phyloP scores from a whole-genome alignment of 2,888 invertebrate species.

The Xanthia togata region DNA sequence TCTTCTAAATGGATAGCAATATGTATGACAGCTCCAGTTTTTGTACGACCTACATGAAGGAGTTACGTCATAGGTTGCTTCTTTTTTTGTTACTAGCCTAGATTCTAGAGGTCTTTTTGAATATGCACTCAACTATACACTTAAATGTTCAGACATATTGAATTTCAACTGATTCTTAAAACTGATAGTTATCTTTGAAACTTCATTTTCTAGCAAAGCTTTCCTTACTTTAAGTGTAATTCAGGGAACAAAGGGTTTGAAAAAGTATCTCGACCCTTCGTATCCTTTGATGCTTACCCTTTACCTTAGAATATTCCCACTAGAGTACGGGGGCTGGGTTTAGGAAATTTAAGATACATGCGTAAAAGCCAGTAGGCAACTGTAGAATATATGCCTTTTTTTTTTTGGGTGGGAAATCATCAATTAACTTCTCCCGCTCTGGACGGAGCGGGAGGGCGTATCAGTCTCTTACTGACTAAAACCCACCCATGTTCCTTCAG shows the following conservation, averaged over 20 bases:
- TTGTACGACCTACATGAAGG: conserved; percentile 50
- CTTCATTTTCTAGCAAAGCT: conserved; percentile 12
- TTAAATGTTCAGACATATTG: neutral
- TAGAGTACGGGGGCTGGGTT: conserved; percentile 36
- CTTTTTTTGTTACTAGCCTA: conserved; percentile 31
- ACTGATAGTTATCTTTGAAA: conserved; percentile 21
- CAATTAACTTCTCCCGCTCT: too few species aligned
- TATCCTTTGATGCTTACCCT: conserved; percentile 51
- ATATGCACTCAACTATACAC: neutral
- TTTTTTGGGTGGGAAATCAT: too few species aligned
- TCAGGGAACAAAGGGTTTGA: conserved; percentile 36
- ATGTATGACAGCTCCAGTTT: conserved; percentile 54
- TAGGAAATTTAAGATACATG: conserved; percentile 35
- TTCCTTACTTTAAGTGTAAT: conserved; percentile 23
- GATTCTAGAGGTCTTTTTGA: neutral
- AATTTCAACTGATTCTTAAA: conserved; percentile 22
- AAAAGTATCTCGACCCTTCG: conserved; percentile 48
- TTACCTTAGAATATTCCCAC: conserved; percentile 49
- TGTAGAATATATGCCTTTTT: conserved; percentile 2
- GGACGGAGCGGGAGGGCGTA: too few species aligned
- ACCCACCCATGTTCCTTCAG: too few species aligned
- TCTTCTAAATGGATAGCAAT: conserved; percentile 64
- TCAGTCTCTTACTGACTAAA: too few species aligned
- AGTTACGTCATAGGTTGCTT: conserved; percentile 27
- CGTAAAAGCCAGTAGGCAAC: conserved; percentile 24